Conservation (phyloP, 1,140 invertebrate genomes). For the Aphis craccivora region DNA sequence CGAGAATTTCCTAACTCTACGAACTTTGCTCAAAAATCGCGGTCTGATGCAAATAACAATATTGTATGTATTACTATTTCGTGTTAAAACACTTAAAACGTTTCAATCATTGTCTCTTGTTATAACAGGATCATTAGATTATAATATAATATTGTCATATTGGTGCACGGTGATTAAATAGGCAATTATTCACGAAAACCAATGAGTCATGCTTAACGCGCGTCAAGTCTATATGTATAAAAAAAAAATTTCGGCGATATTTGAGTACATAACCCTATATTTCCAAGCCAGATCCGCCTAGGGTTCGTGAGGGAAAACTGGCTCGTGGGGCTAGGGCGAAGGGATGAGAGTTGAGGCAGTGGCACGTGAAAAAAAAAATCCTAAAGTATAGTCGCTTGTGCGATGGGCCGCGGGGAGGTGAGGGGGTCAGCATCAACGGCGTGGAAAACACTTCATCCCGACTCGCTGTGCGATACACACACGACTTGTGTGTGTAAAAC, state of each 20-base stretch:
- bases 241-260: background rate
- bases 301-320: background rate
- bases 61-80: no score
- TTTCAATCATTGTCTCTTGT: no score
- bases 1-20: no score
- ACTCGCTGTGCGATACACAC: background rate
- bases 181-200: no score
- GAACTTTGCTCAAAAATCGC: no score
- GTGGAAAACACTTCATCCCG: conserved; percentile 26
- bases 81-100: no score
- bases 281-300: background rate
- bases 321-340: background rate
- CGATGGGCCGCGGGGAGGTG: background rate
- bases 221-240: background rate
- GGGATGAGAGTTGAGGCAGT: background rate
- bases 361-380: background rate
- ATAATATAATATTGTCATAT: no score
- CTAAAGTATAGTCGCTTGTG: background rate
- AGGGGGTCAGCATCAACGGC: background rate
- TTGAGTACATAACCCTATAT: background rate
- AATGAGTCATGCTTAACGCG: background rate
- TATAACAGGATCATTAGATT: no score
- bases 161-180: no score
- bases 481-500: background rate
- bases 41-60: no score